These are phyloP conservation scores for Picus viridis DNA, from an alignment of 2,797 vertebrate genomes.

Conservation along the genomic window DNA sequence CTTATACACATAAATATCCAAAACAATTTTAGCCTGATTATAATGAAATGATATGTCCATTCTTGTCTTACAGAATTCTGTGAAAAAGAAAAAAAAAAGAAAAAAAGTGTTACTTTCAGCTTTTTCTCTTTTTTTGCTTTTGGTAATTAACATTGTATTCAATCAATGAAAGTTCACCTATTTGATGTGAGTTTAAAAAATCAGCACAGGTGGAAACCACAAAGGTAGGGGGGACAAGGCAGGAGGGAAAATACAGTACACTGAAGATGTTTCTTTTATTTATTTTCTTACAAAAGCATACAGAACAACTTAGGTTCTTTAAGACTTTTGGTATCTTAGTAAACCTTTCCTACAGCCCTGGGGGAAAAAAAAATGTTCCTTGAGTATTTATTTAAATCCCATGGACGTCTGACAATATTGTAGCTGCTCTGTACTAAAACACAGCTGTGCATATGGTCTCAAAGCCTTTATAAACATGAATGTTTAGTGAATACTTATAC, in stretches of 20 bases:
- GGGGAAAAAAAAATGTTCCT: no score
- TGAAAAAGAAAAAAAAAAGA: neutral
- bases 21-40: neutral
- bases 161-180: neutral
- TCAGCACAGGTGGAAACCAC: neutral
- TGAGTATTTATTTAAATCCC: no score
- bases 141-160: neutral
- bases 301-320: no score
- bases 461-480: neutral
- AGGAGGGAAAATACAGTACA: neutral
- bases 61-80: neutral
- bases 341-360: no score
- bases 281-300: neutral
- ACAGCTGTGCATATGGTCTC: no score
- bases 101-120: neutral
- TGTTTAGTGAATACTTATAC: neutral
- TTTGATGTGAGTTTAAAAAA: neutral
- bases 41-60: neutral
- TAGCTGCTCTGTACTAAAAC: no score
- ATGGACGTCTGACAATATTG: no score
- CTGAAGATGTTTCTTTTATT: neutral
- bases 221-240: neutral
- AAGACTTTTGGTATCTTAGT: no score
- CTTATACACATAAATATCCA: neutral
- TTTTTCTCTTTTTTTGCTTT: neutral